Conservation (phyloP, 1,140 invertebrate genomes). For the Bicyclus anynana region DNA sequence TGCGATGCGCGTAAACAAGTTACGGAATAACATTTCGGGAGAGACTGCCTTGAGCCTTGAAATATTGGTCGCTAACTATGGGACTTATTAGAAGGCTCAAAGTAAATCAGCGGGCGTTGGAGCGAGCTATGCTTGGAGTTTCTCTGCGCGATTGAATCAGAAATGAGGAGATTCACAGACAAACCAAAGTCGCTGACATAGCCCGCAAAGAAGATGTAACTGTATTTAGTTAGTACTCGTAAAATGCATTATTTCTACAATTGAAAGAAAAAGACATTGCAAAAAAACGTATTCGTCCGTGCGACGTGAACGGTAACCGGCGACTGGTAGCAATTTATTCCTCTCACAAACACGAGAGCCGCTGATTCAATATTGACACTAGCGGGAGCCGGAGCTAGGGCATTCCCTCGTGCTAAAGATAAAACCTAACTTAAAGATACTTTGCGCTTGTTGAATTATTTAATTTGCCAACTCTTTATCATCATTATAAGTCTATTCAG, state of each 20-base stretch:
- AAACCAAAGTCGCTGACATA: too few species aligned
- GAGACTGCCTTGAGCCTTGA: not conserved
- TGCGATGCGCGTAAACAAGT: not conserved
- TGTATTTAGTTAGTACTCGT: not conserved
- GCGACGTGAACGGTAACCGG: slow-evolving; percentile 44
- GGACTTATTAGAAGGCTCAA: too few species aligned
- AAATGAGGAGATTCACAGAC: too few species aligned
- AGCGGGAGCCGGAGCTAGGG: slow-evolving; percentile 43
- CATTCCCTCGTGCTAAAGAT: slow-evolving; percentile 38
- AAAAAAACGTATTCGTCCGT: slow-evolving; percentile 49
- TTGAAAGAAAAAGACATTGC: slow-evolving; percentile 34
- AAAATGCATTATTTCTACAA: not conserved
- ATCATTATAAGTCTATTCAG: not conserved
- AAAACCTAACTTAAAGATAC: slow-evolving; percentile 2
- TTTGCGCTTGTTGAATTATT: not conserved
- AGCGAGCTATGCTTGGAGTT: too few species aligned
- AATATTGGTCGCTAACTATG: too few species aligned
- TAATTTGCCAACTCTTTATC: not conserved
- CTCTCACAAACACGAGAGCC: slow-evolving; percentile 53
- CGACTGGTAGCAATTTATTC: slow-evolving; percentile 55
- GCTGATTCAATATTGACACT: slow-evolving; percentile 65
- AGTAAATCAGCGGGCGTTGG: too few species aligned
- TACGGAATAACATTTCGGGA: not conserved
- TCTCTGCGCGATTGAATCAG: too few species aligned
- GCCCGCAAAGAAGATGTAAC: not conserved